phyloP scores from a whole-genome alignment of 2,888 invertebrate genomes.

The Prosapia bicincta region DNA sequence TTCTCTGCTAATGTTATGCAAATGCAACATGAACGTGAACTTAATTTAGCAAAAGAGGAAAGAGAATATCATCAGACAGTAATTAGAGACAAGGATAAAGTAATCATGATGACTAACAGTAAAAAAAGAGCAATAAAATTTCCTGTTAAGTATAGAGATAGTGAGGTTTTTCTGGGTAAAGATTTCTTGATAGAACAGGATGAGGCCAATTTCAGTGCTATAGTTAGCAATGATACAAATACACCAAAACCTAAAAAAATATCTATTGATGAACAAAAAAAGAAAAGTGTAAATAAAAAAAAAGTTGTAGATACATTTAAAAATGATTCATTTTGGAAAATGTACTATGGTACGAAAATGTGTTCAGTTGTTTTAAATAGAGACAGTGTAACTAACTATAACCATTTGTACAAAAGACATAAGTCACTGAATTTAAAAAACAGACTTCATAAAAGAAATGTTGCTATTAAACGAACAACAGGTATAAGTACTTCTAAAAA shows the following conservation, averaged over 20 bases:
- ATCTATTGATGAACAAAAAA: not conserved
- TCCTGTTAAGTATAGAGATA: slow-evolving; percentile 18
- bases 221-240: not conserved
- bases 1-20: slow-evolving; percentile 10
- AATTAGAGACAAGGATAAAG: slow-evolving; percentile 16
- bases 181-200: not conserved
- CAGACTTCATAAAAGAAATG: not conserved
- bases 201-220: not conserved
- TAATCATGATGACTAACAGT: not conserved
- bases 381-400: not conserved
- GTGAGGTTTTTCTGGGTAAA: not conserved
- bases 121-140: slow-evolving; percentile 17
- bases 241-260: not conserved
- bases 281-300: not conserved
- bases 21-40: not conserved
- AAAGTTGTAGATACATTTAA: not conserved
- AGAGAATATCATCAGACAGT: slow-evolving; percentile 24
- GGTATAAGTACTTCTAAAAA: not conserved
- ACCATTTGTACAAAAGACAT: not conserved
- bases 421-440: not conserved
- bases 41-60: slow-evolving; percentile 17
- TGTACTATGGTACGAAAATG: no score
- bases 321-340: no score
- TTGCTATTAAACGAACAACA: not conserved
- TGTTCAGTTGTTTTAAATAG: not conserved